These are phyloP conservation scores for Calcarius lapponicus DNA, from an alignment of 2,797 vertebrate genomes.

Conservation along the genomic window DNA sequence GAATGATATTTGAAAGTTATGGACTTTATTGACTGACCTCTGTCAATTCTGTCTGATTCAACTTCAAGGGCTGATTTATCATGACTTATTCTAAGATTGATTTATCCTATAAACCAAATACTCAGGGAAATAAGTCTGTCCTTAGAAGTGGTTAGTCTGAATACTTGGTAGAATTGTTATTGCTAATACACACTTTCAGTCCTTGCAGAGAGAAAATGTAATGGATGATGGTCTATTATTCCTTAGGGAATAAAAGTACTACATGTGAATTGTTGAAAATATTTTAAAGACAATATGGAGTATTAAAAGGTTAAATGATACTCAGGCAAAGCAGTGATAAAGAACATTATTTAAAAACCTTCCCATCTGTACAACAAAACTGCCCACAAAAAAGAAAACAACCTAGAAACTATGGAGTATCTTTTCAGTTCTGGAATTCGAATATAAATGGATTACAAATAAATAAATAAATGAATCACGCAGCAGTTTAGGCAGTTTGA, in stretches of 20 bases:
- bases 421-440: neutral
- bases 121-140: neutral
- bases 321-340: neutral
- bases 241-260: neutral
- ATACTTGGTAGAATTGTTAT: neutral
- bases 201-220: neutral
- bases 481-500: neutral
- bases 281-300: neutral
- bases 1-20: neutral
- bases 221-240: neutral
- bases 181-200: neutral
- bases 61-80: neutral
- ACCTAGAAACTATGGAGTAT: neutral
- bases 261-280: neutral
- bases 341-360: neutral
- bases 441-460: neutral
- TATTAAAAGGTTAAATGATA: neutral
- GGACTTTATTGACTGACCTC: neutral
- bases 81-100: neutral
- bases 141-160: neutral
- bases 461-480: neutral
- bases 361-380: neutral
- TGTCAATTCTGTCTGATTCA: neutral
- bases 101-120: neutral
- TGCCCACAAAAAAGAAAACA: neutral